A percentile compares a stretch with the other conserved stretches of the same genome.
Conservation (phyloP, 35 echinoderm and acorn worm species). For the Lytechinus pictus region DNA sequence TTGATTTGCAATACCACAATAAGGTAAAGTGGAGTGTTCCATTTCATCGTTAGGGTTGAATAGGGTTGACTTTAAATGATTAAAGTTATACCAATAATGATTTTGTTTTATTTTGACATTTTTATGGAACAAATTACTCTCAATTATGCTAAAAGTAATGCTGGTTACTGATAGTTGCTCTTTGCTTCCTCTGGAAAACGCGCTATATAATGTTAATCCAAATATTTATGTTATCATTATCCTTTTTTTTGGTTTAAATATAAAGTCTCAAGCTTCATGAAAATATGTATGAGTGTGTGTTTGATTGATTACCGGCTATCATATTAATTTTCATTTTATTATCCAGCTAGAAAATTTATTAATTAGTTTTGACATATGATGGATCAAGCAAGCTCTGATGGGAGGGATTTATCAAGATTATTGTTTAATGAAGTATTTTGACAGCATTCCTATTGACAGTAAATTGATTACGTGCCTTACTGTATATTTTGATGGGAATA, state of each 20-base stretch:
- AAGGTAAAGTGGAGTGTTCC: background rate
- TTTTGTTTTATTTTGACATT: too few species aligned
- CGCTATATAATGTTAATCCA: too few species aligned
- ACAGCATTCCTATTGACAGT: background rate
- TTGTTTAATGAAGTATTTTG: background rate
- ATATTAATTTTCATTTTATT: background rate
- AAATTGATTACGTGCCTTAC: background rate
- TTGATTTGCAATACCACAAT: background rate
- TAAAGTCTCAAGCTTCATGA: background rate
- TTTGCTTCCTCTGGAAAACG: too few species aligned
- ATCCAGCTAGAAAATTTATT: background rate
- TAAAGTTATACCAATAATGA: too few species aligned
- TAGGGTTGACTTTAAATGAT: too few species aligned
- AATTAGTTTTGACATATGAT: conserved; percentile 1
- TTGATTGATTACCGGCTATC: background rate
- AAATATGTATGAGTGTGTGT: background rate
- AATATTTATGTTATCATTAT: too few species aligned
- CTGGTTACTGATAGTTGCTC: too few species aligned
- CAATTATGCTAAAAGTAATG: too few species aligned
- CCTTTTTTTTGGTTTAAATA: too few species aligned
- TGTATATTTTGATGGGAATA: background rate
- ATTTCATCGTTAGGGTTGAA: background rate
- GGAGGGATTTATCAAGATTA: background rate
- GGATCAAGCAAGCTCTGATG: background rate
- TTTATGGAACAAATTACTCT: too few species aligned